phyloP scores from a whole-genome alignment of 2,113 vertebrate species.

The Rhagologus leucostigma region DNA sequence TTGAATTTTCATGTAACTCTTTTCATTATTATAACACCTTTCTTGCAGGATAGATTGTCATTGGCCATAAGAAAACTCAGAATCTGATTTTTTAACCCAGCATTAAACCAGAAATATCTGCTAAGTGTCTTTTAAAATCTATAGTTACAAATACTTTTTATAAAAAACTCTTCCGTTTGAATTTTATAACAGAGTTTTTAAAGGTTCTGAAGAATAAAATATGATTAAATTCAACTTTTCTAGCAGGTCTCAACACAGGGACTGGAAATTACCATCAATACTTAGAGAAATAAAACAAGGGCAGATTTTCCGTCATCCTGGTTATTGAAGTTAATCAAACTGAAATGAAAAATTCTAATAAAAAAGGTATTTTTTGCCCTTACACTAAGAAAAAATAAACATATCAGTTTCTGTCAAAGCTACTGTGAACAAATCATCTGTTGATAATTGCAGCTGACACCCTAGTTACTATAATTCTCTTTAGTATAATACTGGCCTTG shows the following conservation, averaged over 20 bases:
- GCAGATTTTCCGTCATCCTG: neutral
- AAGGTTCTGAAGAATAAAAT: neutral
- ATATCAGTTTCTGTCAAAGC: neutral
- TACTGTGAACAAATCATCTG: neutral
- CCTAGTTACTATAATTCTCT: neutral
- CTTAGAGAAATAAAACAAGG: neutral
- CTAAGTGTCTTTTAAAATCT: neutral
- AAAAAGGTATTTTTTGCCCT: neutral
- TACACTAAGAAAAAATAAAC: neutral
- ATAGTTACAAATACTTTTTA: neutral
- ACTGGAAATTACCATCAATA: neutral
- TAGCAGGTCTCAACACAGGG: neutral
- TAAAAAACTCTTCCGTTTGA: accelerated
- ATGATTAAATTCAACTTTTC: neutral
- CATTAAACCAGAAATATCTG: neutral
- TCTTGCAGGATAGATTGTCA: neutral
- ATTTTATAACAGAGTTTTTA: neutral
- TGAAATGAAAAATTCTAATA: neutral
- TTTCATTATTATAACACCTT: neutral
- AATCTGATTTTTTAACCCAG: neutral
- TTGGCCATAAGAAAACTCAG: neutral
- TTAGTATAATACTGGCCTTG: neutral
- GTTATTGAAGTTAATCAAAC: neutral
- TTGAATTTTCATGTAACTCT: neutral
- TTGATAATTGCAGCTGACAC: neutral